These are phyloP conservation scores for Gonocerus acuteangulatus DNA, from an alignment of 2,888 invertebrate species.

Conservation along the genomic window DNA sequence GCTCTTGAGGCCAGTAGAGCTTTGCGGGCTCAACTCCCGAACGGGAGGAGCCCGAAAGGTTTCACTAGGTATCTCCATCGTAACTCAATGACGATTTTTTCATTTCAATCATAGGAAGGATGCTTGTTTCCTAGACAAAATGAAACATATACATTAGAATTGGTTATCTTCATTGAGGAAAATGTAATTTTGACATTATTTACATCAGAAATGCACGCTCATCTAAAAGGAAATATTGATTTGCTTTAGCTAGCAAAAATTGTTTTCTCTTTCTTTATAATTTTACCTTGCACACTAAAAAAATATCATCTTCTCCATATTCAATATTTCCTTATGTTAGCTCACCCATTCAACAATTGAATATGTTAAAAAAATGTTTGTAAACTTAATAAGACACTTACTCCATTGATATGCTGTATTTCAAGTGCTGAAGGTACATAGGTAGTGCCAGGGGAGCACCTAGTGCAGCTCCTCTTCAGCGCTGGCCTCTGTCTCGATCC, in stretches of 20 bases:
- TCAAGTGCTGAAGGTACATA: slow-evolving; percentile 55
- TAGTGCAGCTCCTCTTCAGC: slow-evolving; percentile 64
- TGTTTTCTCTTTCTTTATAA: no score
- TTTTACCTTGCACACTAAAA: no score
- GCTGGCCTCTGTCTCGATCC: slow-evolving; percentile 77
- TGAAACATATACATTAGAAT: no score
- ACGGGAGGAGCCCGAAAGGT: slow-evolving; percentile 31
- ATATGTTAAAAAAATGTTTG: no score
- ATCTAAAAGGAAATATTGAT: no score
- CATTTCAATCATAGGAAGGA: slow-evolving; percentile 58
- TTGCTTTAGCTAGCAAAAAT: no score
- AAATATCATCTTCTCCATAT: no score
- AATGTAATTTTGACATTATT: no score
- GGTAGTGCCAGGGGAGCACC: slow-evolving; percentile 65
- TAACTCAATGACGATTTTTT: slow-evolving; percentile 55
- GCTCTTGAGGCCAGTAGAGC: slow-evolving; percentile 36
- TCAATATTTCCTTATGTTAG: no score
- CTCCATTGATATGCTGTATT: slow-evolving; percentile 50
- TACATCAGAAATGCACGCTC: no score
- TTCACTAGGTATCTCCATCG: slow-evolving; percentile 48
- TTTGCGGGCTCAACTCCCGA: slow-evolving; percentile 31
- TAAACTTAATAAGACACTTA: slow-evolving; percentile 37
- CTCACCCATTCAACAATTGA: no score
- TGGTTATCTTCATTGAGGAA: no score
- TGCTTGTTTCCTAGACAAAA: slow-evolving; percentile 51